Conservation (phyloP, 2,113 vertebrate species). For the Garra rufa region DNA sequence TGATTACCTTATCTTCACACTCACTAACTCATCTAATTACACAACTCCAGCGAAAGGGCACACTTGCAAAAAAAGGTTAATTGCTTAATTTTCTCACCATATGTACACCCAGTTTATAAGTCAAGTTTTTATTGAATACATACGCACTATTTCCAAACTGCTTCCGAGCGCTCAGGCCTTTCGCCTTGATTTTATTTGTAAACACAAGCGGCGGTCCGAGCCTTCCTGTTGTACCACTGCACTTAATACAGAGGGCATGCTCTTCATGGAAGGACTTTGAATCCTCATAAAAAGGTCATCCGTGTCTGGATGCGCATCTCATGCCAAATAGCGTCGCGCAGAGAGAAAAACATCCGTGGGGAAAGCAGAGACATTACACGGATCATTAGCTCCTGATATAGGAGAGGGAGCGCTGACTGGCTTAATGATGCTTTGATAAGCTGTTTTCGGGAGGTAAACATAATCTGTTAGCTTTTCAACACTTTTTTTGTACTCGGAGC, state of each 20-base stretch:
- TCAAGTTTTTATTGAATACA: constrained; percentile 39
- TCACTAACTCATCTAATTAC: constrained; percentile 57
- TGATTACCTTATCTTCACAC: constrained; percentile 45
- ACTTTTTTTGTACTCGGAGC: constrained; percentile 67
- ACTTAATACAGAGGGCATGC: constrained; percentile 20
- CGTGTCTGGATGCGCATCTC: constrained; percentile 71
- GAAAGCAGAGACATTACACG: constrained; percentile 82
- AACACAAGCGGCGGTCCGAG: not conserved
- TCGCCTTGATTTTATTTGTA: not conserved
- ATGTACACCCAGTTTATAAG: constrained; percentile 47
- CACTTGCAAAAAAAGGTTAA: constrained; percentile 57
- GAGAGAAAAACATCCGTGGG: constrained; percentile 71
- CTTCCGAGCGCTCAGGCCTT: not conserved
- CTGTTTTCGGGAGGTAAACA: constrained; percentile 82
- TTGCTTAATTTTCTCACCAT: constrained; percentile 60
- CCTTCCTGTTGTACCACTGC: not conserved
- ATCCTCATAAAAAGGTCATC: constrained; percentile 66
- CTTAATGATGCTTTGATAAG: constrained; percentile 80
- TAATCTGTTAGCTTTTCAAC: constrained; percentile 80
- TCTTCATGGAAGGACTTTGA: constrained; percentile 72
- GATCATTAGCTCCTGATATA: constrained; percentile 85
- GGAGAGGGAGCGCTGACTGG: constrained; percentile 77
- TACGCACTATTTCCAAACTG: not conserved
- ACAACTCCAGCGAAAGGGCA: constrained; percentile 39
- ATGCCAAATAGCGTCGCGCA: constrained; percentile 70